These are phyloP conservation scores for Cyanocitta stelleri DNA, from an alignment of 2,113 vertebrate species.

Conservation along the genomic window DNA sequence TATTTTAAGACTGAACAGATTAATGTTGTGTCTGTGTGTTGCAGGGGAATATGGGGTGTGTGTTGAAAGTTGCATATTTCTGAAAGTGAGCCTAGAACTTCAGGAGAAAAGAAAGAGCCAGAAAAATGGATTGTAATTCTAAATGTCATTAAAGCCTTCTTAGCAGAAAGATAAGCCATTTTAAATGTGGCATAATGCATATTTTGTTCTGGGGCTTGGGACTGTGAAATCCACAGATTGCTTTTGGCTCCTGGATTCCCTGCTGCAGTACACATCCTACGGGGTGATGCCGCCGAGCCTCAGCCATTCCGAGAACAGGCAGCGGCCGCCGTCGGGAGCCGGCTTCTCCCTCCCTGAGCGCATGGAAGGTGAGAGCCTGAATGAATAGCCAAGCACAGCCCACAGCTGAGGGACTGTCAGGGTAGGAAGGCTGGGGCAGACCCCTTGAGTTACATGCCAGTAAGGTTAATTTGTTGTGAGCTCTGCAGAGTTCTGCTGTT, in stretches of 20 bases:
- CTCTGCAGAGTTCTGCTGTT: not conserved
- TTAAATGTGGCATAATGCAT: not conserved
- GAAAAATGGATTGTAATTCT: not conserved
- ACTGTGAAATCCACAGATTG: conserved; percentile 76
- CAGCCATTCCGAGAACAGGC: conserved; percentile 87
- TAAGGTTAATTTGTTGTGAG: not conserved
- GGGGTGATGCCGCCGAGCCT: conserved; percentile 91
- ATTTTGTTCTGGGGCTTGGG: not conserved
- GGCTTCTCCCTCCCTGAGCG: conserved; percentile 81
- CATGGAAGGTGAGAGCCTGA: conserved; percentile 86
- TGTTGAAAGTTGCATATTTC: not conserved
- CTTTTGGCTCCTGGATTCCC: conserved; percentile 94
- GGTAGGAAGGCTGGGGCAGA: not conserved
- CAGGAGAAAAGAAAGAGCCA: not conserved
- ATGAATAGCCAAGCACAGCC: fast-evolving
- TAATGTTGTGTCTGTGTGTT: not conserved
- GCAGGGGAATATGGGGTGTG: not conserved
- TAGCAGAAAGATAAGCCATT: not conserved
- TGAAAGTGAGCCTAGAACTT: not conserved
- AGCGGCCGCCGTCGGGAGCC: conserved; percentile 77
- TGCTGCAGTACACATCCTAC: conserved; percentile 93
- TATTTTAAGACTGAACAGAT: not conserved
- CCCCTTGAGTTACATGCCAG: fast-evolving
- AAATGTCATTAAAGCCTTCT: not conserved
- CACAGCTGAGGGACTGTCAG: fast-evolving